Evolutionary conservation across 2,797 vertebrate genomes (phyloP).

Genomic region (Sebastolobus altivelis): DNA sequence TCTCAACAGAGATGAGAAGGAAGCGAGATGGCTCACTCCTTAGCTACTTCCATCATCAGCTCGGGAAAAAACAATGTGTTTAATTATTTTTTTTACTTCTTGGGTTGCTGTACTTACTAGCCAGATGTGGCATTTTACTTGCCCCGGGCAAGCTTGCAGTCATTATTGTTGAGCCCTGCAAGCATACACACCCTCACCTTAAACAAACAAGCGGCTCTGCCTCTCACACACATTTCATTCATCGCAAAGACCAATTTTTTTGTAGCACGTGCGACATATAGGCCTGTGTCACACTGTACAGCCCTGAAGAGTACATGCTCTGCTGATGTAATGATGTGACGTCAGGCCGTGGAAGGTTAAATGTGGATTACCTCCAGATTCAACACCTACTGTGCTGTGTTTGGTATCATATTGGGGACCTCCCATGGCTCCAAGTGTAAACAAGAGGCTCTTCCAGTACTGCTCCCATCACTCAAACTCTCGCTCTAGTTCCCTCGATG

Average conservation of each 20-base stretch:
- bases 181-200: no score
- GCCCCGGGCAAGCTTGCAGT: no score
- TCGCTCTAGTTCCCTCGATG: background rate
- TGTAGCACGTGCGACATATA: background rate
- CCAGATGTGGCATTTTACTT: no score
- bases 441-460: conserved; percentile 46
- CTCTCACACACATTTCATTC: background rate
- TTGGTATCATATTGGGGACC: conserved; percentile 64
- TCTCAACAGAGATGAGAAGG: no score
- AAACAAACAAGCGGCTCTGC: no score
- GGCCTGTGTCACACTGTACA: background rate
- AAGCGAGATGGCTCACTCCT: no score
- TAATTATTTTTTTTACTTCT: no score
- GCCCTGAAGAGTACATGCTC: background rate
- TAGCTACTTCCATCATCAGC: no score
- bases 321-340: conserved; percentile 32
- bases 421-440: conserved; percentile 68
- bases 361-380: conserved; percentile 54
- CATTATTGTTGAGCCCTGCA: no score
- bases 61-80: no score
- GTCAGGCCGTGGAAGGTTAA: conserved; percentile 43
- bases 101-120: no score
- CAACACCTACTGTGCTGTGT: conserved; percentile 63
- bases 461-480: conserved; percentile 42
- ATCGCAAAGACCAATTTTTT: background rate